Evolutionary conservation across 2,797 vertebrate species (phyloP).

Genomic region (Pyrocephalus nanus): DNA sequence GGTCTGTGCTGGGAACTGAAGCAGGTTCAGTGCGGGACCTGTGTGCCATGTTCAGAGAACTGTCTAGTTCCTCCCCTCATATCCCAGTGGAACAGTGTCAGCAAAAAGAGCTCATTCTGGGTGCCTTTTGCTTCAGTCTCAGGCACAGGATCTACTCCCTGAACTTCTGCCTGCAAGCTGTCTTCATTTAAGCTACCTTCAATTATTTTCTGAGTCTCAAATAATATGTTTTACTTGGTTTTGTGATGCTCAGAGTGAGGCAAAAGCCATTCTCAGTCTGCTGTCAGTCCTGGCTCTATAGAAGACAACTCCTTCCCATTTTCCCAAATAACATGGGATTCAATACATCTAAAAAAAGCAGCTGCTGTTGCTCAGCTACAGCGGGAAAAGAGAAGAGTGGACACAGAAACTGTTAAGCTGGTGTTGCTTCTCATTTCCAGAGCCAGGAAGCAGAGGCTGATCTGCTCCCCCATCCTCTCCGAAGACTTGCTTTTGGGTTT

Average conservation of each 20-base stretch:
- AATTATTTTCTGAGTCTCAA: not conserved
- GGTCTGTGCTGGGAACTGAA: not conserved
- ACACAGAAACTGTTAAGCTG: not conserved
- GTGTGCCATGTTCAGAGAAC: rapidly evolving
- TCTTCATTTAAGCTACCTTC: not conserved
- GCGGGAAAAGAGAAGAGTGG: not conserved
- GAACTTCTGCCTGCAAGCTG: not conserved
- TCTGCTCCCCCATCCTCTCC: not conserved
- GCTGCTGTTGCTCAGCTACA: not conserved
- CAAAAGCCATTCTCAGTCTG: not conserved
- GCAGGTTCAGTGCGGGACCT: not conserved
- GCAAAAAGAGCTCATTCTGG: not conserved
- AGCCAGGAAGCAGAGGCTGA: not conserved
- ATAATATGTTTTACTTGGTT: not conserved
- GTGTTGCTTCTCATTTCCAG: not conserved
- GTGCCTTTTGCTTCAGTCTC: not conserved
- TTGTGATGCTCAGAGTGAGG: not conserved
- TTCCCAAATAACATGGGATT: not conserved
- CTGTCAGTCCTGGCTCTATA: not conserved
- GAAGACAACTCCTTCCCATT: not conserved
- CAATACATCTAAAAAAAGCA: rapidly evolving
- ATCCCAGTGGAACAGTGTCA: not conserved
- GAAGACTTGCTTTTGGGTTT: not conserved
- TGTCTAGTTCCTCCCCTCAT: not conserved
- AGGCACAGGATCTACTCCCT: not conserved